Conservation (phyloP, 2,797 vertebrate species). For the Danio albolineatus region DNA sequence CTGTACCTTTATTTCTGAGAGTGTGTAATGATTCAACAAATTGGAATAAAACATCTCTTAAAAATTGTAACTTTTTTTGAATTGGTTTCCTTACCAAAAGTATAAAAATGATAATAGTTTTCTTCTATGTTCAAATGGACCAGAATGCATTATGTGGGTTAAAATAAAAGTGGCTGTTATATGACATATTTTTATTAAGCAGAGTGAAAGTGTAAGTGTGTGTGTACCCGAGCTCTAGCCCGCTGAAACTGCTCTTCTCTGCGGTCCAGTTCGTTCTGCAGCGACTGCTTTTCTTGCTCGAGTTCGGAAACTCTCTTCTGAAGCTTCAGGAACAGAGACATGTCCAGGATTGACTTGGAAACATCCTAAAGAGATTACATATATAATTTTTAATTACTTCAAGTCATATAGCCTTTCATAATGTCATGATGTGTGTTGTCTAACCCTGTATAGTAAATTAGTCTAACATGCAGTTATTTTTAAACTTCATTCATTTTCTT, state of each 20-base stretch:
- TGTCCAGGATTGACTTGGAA: constrained; percentile 88
- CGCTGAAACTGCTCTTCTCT: constrained; percentile 93
- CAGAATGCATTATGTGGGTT: too few species aligned
- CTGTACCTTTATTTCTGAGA: too few species aligned
- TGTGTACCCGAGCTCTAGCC: constrained; percentile 86
- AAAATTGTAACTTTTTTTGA: too few species aligned
- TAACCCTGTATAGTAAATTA: not conserved
- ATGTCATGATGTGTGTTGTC: too few species aligned
- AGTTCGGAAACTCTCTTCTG: constrained; percentile 95
- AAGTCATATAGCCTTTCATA: not conserved
- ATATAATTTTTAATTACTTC: not conserved
- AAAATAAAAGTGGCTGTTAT: too few species aligned
- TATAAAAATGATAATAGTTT: too few species aligned
- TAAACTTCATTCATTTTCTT: too few species aligned
- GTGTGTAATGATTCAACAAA: too few species aligned
- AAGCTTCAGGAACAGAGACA: constrained; percentile 95
- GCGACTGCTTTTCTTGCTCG: constrained; percentile 93
- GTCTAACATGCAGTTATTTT: not conserved
- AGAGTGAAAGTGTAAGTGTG: constrained; percentile 1
- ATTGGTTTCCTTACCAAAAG: too few species aligned
- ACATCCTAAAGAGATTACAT: constrained; percentile 75
- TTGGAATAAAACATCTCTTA: too few species aligned
- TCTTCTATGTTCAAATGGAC: too few species aligned
- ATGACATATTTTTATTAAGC: not conserved
- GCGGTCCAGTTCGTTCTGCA: constrained; percentile 94